These are phyloP conservation scores for Cardiocondyla obscurior DNA, from an alignment of 1,140 invertebrate species.

Conservation along the genomic window DNA sequence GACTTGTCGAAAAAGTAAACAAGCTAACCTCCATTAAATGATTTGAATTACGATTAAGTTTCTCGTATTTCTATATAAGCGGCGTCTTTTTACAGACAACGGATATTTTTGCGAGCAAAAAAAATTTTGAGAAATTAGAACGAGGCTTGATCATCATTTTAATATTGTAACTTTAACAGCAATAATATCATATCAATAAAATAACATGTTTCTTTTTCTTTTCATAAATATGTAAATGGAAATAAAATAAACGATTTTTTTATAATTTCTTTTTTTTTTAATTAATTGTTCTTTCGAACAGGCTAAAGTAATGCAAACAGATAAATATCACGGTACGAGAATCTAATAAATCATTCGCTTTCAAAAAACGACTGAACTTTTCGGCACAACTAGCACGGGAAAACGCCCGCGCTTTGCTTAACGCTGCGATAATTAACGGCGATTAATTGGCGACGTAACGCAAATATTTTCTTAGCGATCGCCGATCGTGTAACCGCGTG, in stretches of 20 bases:
- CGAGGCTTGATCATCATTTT: no score
- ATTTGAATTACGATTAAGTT: background rate
- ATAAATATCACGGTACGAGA: background rate
- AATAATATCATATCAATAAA: background rate
- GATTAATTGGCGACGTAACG: background rate
- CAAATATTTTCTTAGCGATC: constrained; percentile 1
- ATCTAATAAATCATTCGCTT: constrained; percentile 1
- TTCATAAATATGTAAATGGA: background rate
- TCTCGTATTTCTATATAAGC: background rate
- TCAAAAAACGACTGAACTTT: background rate
- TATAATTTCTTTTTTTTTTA: background rate
- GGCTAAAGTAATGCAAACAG: background rate
- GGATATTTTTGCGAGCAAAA: background rate
- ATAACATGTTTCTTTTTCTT: background rate
- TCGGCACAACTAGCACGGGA: background rate
- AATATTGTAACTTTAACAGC: background rate
- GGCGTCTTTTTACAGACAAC: background rate
- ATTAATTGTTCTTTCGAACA: background rate
- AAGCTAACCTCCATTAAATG: background rate
- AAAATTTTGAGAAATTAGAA: background rate
- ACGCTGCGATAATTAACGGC: background rate
- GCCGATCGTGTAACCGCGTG: background rate
- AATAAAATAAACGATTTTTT: background rate
- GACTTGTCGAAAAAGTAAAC: background rate
- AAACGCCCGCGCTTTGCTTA: background rate